Evolutionary conservation across 2,113 vertebrate genomes (phyloP).

Genomic region (Melanerpes formicivorus): DNA sequence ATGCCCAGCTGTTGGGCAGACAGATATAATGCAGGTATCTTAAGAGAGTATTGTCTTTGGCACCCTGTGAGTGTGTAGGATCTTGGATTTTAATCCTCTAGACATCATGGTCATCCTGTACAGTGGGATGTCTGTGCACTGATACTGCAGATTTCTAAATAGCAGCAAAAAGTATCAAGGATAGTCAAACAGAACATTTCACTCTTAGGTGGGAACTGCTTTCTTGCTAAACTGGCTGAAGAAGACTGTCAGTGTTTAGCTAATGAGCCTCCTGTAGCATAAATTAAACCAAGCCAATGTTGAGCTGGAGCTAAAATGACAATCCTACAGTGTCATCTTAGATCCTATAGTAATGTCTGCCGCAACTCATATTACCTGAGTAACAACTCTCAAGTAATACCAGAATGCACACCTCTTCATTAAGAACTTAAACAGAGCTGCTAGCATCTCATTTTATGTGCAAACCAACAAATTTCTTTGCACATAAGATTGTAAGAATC

Average conservation of each 20-base stretch:
- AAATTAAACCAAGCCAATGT: background rate
- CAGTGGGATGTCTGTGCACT: background rate
- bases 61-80: background rate
- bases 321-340: background rate
- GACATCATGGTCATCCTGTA: background rate
- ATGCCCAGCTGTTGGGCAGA: background rate
- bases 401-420: constrained; percentile 18
- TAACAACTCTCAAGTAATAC: background rate
- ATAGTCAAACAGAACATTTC: background rate
- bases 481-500: background rate
- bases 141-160: background rate
- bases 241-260: background rate
- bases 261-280: constrained; percentile 13
- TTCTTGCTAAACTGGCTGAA: constrained; percentile 31
- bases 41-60: background rate
- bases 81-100: background rate
- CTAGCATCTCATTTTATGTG: constrained; percentile 5
- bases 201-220: background rate
- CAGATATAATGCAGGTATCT: background rate
- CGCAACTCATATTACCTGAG: background rate
- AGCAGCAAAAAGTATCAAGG: background rate
- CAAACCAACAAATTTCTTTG: constrained; percentile 18
- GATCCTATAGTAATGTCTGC: background rate
- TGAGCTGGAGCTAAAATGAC: background rate
- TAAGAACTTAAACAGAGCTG: background rate